Percentiles rank a stretch among this genome's conserved stretches.
Conservation (phyloP, 2,113 vertebrate species). For the Pipa parva region DNA sequence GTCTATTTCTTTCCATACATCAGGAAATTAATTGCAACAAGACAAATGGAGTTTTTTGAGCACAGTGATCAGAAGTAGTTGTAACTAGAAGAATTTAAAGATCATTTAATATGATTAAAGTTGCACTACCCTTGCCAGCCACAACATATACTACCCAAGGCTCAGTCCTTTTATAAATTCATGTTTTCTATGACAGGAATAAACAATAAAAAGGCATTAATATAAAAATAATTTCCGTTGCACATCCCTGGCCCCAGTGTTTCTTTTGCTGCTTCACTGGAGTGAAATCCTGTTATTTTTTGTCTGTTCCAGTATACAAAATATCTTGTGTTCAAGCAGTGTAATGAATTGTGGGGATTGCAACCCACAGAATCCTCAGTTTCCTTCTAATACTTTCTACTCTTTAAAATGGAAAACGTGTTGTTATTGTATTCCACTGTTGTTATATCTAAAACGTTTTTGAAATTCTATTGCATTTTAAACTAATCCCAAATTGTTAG, state of each 20-base stretch:
- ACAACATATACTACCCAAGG: background rate
- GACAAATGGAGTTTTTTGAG: conserved; percentile 19
- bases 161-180: conserved; percentile 6
- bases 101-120: conserved; percentile 33
- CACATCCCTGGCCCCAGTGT: conserved; percentile 21
- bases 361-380: too few relatives aligned
- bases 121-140: conserved; percentile 24
- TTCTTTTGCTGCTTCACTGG: conserved; percentile 17
- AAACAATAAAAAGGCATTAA: conserved; percentile 21
- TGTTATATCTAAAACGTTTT: too few relatives aligned
- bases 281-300: conserved; percentile 14
- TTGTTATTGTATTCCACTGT: too few relatives aligned
- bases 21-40: conserved; percentile 40
- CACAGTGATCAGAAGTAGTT: conserved; percentile 22
- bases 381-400: too few relatives aligned
- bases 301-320: conserved; percentile 24
- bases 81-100: conserved; percentile 34
- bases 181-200: conserved; percentile 6
- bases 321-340: conserved; percentile 15
- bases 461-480: too few relatives aligned
- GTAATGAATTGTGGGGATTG: background rate
- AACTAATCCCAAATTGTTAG: too few relatives aligned
- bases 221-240: conserved; percentile 27
- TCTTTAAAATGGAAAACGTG: too few relatives aligned
- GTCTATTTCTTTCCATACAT: conserved; percentile 24